Base-by-base conservation (phyloP, 2,888 invertebrate genomes). In the Meghimatium bilineatum region DNA sequence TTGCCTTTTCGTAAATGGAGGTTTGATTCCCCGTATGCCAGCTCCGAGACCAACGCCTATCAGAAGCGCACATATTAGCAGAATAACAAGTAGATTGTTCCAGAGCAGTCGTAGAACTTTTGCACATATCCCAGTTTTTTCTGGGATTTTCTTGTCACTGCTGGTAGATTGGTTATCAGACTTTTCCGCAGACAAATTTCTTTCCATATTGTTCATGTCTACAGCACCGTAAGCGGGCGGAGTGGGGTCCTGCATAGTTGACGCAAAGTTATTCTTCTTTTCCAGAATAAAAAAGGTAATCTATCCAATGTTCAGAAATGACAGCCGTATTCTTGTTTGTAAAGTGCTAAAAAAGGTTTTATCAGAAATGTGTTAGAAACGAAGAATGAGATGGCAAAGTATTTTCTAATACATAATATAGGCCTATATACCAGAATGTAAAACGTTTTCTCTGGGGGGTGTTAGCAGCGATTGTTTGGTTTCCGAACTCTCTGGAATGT, bases 1-100 rank as follows among this genome's bases (percentile, higher is more conserved):
- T 63, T 94, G 93, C 83, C 94, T 94, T 0, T 92, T 89, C n/a
- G 94, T 93, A 97, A 98, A 66, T 97, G 97, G 85, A 67, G 94
- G 94, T 74, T 93, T 89, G 29, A 93, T 93, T 63, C 94, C 88
- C 63, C 95, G 93, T 12, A 95, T 94, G 32, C 94, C 89, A 87
- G 95, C 95, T 32, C 96, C 96, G 10, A 95, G 87, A 29, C 93
- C 87, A 44, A 95, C 92, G 23, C 96, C 96, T 85, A 98, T 52
- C n/a, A 83, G 32, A 56, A 96, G 95, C 1, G 94, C 93, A 0
- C 93, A 84, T 52, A 96, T 94, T 5, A 95, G 95, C 78, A 95
- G 91, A 75, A 95, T 93, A 86, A 96, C 94, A 83, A 95, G 94
- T 86, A 95, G 89, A 90, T 96, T 90, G 67, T 85, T 81, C 29